phyloP scores from a whole-genome alignment of 2,113 vertebrate species.

The Heptranchias perlo region DNA sequence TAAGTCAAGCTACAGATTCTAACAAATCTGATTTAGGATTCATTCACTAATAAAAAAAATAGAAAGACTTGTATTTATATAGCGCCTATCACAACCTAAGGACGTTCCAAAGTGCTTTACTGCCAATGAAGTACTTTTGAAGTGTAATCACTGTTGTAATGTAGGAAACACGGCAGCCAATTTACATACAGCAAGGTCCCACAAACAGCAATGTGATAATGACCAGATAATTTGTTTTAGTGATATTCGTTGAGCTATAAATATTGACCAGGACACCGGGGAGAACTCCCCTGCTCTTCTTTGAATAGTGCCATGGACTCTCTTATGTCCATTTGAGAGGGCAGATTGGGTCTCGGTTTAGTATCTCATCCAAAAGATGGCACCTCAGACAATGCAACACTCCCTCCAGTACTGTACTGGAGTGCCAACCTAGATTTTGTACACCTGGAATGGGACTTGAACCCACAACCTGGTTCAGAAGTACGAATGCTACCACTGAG shows the following conservation, averaged over 20 bases:
- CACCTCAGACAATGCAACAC: background rate
- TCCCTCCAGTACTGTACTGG: background rate
- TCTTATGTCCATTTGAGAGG: background rate
- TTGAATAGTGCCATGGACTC: background rate
- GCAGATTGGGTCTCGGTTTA: background rate
- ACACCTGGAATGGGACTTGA: background rate
- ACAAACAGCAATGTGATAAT: no score
- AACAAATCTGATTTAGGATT: background rate
- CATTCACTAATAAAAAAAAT: background rate
- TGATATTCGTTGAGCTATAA: no score
- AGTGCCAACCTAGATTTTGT: background rate
- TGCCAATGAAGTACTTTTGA: background rate
- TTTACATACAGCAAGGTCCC: background rate
- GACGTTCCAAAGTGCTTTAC: background rate
- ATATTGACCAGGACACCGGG: no score
- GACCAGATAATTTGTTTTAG: no score
- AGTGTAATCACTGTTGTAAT: background rate
- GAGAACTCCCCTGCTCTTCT: background rate
- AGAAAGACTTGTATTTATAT: background rate
- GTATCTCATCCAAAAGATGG: background rate
- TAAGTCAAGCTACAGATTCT: no score
- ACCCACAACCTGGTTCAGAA: background rate
- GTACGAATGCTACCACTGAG: background rate
- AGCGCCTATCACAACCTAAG: background rate
- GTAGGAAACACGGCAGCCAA: background rate